Base-by-base conservation (phyloP, 64 coral and sea anemone genomes). In the Actinia equina region DNA sequence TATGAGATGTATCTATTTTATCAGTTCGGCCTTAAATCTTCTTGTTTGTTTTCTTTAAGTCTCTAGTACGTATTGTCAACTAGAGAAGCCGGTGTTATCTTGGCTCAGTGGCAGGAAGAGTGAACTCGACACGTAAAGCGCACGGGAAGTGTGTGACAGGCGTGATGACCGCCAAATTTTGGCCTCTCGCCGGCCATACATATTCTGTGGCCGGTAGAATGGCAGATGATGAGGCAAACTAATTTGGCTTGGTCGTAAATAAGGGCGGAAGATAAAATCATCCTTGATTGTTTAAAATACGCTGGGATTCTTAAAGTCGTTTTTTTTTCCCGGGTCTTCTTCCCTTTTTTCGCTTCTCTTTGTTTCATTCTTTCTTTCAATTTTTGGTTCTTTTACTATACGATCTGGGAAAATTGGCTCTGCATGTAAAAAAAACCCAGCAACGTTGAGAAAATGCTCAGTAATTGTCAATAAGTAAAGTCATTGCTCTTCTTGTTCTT, bases 141-240 rank as follows among this genome's bases (percentile, higher is more conserved):
- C 41, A 25, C 27, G 69, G 26, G 69, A 74, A 74, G 69, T 74
- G 26, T 74, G 69, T 74, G 69, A 74, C 69, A 42, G 69, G 69
- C 69, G n/a, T 41, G n/a, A 74, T 74, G 69, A 30, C 69, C 69
- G 26, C 69, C 6, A 11, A 74, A 15, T 30, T 26, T 74, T 74
- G 26, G 69, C 69, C 69, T 74, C 69, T 74, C 25, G 69, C 12
- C 69, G 37, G 25, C 69, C n/a, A n/a, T n/a, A n/a, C n/a, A n/a
- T n/a, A n/a, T n/a, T n/a, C 3, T 74, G 69, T 74, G 69, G 69
- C 42, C 69, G 69, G 69, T 42, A 74, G 69, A 14, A 74, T 74
- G 69, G 69, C 69, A 74, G 69, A n/a, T 15, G 69, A 74, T 5
- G 69, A 12, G 13, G 69, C 14, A 74, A 74, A 41, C 26, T 30